Base-by-base conservation (phyloP, 2,113 vertebrate genomes). In the Lagopus muta region DNA sequence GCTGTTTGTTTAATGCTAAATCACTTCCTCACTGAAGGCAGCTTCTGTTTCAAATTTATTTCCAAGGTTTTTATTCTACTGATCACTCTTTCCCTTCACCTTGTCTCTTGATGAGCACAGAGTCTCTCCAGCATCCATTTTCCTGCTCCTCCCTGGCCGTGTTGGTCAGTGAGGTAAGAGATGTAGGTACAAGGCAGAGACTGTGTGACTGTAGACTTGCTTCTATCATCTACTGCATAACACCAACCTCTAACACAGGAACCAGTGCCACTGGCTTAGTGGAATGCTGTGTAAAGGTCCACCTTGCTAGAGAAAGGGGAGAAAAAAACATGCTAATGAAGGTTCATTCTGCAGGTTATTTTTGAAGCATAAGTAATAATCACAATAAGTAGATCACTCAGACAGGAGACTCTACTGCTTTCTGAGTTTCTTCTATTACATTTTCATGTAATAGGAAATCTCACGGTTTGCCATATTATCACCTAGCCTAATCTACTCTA, bases 1-100 rank as follows among this genome's bases (percentile, higher is more conserved):
- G 92, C 91, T 61, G 75, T 89, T 95, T 87, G 71, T 89, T 88
- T 87, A 82, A 87, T 54, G 45, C 67, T 89, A 89, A 91, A 87
- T 91, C 64, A 70, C 79, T 94, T 92, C 58, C 84, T 91, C 21
- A 85, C 58, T 79, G 81, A 87, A 73, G 67, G 40, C 11, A 90
- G 71, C 87, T 94, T 92, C 90, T 93, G 77, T 94, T 96, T 90
- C 90, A 87, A 94, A 90, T 94, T 86, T 94, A 89, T 80, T 71
- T 61, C 54, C 58, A 66, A 70, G 85, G 2, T 20, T 83, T 50
- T 40, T 90, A 71, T 75, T 86, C 62, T 58, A 50, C 69, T 57
- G 24, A 38, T 94, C 34, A 43, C 50, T 91, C 38, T 61, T 74
- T 66, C 28, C 57, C n/a, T 42, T 86, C 22, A 28, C 81, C 43